Evolutionary conservation across 2,113 vertebrate species (phyloP).

Genomic region (Rhadina sibilatrix): DNA sequence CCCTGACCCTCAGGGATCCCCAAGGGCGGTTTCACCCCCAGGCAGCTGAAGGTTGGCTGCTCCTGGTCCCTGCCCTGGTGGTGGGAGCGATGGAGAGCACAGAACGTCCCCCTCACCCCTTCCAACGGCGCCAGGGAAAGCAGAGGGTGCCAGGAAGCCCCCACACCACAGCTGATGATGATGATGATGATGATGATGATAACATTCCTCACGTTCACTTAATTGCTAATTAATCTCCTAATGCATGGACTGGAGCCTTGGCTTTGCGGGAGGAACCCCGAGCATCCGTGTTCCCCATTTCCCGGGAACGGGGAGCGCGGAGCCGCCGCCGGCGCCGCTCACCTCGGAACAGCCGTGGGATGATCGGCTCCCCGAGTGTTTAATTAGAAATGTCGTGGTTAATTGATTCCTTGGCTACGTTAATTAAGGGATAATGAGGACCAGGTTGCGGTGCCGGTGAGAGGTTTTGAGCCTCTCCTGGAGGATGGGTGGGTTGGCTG

Average conservation of each 20-base stretch:
- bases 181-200: background rate
- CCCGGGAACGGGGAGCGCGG: background rate
- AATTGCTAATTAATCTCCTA: slow-evolving; percentile 38
- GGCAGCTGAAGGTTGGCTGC: fast-evolving
- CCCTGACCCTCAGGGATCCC: fast-evolving
- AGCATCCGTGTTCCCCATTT: background rate
- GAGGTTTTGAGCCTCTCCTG: background rate
- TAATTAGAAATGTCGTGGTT: slow-evolving; percentile 55
- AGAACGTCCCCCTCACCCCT: fast-evolving
- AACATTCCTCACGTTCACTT: background rate
- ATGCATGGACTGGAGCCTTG: background rate
- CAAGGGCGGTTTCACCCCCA: fast-evolving
- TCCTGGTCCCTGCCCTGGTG: fast-evolving
- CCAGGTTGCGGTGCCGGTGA: background rate
- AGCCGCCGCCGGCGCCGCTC: background rate
- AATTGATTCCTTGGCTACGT: slow-evolving; percentile 70
- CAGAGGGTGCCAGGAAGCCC: background rate
- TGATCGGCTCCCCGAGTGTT: slow-evolving; percentile 8
- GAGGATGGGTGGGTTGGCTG: background rate
- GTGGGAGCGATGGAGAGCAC: background rate
- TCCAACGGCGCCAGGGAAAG: background rate
- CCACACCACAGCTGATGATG: background rate
- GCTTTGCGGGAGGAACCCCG: background rate
- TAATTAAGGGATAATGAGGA: slow-evolving; percentile 69
- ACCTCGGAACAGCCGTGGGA: background rate